phyloP scores from a whole-genome alignment of 2,888 invertebrate genomes.

The Nysson spinosus region DNA sequence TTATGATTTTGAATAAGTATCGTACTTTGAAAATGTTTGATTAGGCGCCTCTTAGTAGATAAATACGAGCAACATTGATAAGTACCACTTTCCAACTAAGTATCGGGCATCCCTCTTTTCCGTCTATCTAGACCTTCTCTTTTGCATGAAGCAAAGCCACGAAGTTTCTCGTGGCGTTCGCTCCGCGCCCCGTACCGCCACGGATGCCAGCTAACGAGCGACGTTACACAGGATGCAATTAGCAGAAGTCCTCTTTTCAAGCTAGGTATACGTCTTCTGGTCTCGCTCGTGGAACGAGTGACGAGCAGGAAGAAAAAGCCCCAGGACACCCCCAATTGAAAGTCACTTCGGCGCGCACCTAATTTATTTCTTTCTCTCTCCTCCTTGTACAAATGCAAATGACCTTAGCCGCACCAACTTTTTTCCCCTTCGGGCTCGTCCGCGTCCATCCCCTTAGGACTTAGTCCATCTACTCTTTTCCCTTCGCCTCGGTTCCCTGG shows the following conservation, averaged over 20 bases:
- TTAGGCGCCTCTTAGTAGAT: constrained; percentile 34
- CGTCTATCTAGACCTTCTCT: constrained; percentile 23
- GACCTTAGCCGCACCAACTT: constrained; percentile 29
- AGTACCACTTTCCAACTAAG: constrained; percentile 59
- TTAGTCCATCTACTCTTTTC: neutral
- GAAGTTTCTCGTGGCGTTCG: constrained; percentile 44
- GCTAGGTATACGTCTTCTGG: constrained; percentile 50
- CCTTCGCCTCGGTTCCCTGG: neutral
- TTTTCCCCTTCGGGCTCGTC: constrained; percentile 24
- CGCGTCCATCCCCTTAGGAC: constrained; percentile 28
- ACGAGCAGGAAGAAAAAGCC: constrained; percentile 41
- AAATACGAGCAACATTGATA: constrained; percentile 50
- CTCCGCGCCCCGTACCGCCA: constrained; percentile 23
- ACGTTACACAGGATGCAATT: constrained; percentile 69
- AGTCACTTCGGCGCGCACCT: constrained; percentile 60
- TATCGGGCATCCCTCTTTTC: constrained; percentile 44
- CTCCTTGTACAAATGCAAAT: constrained; percentile 53
- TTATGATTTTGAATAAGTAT: too few relatives aligned
- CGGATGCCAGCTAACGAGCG: constrained; percentile 58
- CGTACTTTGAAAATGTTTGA: constrained; percentile 39
- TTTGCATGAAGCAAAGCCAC: constrained; percentile 34
- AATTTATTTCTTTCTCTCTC: constrained; percentile 57
- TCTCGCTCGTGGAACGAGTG: constrained; percentile 38
- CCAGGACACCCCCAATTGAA: constrained; percentile 58
- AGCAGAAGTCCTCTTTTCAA: constrained; percentile 62